A percentile compares a stretch with the other conserved stretches of the same genome.
Evolutionary conservation across 2,797 vertebrate genomes (phyloP).

Genomic region (Pelochelys cantorii): DNA sequence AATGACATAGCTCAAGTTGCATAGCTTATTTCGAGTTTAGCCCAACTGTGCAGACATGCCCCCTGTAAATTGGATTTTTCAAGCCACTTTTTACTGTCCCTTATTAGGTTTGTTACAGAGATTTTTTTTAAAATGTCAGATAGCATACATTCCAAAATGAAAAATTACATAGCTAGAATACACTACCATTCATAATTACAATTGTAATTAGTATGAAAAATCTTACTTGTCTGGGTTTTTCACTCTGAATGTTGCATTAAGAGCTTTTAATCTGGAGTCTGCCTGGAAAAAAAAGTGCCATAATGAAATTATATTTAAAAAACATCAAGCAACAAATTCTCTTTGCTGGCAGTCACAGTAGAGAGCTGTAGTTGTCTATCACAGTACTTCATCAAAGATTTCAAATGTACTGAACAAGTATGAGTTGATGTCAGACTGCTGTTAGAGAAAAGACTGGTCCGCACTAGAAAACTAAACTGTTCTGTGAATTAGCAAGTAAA

Average conservation of each 20-base stretch:
- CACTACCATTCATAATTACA: constrained; percentile 70
- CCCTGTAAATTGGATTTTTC: neutral
- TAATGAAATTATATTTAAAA: constrained; percentile 61
- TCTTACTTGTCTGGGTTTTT: constrained; percentile 97
- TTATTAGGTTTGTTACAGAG: constrained; percentile 17
- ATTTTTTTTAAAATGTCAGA: constrained; percentile 10
- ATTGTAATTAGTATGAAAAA: constrained; percentile 70
- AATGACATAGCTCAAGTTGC: too few species aligned
- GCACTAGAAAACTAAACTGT: neutral
- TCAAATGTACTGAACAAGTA: constrained; percentile 49
- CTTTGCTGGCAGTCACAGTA: constrained; percentile 64
- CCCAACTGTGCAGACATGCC: too few species aligned
- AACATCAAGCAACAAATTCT: constrained; percentile 68
- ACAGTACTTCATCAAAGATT: constrained; percentile 38
- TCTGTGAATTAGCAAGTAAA: constrained; percentile 36
- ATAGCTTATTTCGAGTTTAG: too few species aligned
- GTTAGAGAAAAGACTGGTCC: constrained; percentile 1
- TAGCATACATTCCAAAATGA: constrained; percentile 72
- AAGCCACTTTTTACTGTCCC: constrained; percentile 29
- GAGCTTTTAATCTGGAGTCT: constrained; percentile 95
- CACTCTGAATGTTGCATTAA: constrained; percentile 97
- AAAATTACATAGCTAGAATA: constrained; percentile 68
- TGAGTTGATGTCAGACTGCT: constrained; percentile 3
- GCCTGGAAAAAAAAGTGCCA: constrained; percentile 83
- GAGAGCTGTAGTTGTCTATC: constrained; percentile 54